Percentiles rank a stretch among this genome's conserved stretches.
These are phyloP conservation scores for Tapera naevia DNA, from an alignment of 2,797 vertebrate species.

Conservation along the genomic window DNA sequence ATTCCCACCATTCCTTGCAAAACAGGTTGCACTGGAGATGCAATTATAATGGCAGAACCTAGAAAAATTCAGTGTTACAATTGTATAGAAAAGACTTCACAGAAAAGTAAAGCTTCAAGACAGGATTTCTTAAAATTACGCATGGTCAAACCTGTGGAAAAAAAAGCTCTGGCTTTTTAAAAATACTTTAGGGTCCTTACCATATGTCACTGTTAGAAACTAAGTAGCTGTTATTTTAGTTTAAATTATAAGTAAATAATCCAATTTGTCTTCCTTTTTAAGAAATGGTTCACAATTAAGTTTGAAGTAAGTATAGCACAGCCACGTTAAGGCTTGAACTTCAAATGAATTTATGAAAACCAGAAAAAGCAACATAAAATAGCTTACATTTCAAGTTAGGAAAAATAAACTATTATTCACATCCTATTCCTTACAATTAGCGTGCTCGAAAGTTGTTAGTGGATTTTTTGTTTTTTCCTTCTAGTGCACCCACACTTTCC, in stretches of 20 bases:
- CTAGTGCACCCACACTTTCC: neutral
- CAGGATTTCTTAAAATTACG: neutral
- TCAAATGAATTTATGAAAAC: neutral
- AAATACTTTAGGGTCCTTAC: neutral
- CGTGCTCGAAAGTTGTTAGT: neutral
- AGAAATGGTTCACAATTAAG: neutral
- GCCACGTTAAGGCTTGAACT: neutral
- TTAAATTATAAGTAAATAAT: neutral
- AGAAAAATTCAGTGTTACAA: constrained; percentile 31
- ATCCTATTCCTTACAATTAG: neutral
- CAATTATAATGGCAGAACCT: constrained; percentile 91
- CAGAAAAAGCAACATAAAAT: neutral
- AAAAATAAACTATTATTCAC: neutral
- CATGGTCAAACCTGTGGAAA: neutral
- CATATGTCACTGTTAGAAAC: neutral
- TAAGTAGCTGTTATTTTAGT: neutral
- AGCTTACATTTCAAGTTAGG: neutral
- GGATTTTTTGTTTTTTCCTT: neutral
- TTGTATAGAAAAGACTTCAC: neutral
- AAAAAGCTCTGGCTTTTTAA: neutral
- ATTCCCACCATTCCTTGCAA: constrained; percentile 87
- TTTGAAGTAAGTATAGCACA: neutral
- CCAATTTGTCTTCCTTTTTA: neutral
- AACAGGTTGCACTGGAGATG: constrained; percentile 89
- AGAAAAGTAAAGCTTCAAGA: neutral